Percentiles rank a stretch among this genome's conserved stretches.
These are phyloP conservation scores for Scaptomyza reducta DNA, from an alignment of 2,888 invertebrate genomes.

Conservation along the genomic window DNA sequence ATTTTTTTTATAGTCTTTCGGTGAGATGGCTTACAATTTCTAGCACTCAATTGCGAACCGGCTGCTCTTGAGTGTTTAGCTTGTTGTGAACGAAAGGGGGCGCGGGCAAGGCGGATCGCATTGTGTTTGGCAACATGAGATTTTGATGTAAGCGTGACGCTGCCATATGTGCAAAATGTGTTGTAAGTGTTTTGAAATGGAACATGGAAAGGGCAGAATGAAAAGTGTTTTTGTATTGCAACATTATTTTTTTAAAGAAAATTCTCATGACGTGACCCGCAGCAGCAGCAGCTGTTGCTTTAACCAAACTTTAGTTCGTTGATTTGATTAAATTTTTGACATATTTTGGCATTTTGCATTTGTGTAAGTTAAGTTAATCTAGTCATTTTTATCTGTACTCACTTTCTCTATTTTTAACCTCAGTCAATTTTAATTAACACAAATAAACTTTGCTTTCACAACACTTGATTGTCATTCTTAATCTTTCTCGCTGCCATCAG, in stretches of 20 bases:
- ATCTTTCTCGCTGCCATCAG: neutral
- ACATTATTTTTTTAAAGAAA: no score
- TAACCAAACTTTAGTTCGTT: no score
- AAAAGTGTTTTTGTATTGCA: neutral
- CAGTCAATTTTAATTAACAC: constrained; percentile 3
- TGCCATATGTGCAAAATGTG: constrained; percentile 50
- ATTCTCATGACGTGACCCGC: constrained; percentile 28
- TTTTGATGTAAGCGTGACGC: constrained; percentile 57
- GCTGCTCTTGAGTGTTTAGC: constrained; percentile 31
- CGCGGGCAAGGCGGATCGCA: neutral
- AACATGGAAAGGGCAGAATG: neutral
- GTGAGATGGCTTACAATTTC: constrained; percentile 27
- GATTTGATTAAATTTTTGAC: no score
- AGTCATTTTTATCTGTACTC: no score
- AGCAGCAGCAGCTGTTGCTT: constrained; percentile 23
- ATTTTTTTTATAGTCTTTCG: constrained; percentile 5
- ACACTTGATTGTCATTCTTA: neutral
- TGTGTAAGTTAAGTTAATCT: no score
- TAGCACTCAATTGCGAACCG: constrained; percentile 44
- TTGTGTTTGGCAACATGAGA: constrained; percentile 57
- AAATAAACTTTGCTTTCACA: neutral
- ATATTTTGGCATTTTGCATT: no score
- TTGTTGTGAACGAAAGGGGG: neutral
- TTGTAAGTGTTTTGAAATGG: constrained; percentile 33
- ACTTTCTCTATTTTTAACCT: neutral